These are phyloP conservation scores for Yoshiicerus persimilis DNA, from an alignment of 1,140 invertebrate species.

Conservation along the genomic window DNA sequence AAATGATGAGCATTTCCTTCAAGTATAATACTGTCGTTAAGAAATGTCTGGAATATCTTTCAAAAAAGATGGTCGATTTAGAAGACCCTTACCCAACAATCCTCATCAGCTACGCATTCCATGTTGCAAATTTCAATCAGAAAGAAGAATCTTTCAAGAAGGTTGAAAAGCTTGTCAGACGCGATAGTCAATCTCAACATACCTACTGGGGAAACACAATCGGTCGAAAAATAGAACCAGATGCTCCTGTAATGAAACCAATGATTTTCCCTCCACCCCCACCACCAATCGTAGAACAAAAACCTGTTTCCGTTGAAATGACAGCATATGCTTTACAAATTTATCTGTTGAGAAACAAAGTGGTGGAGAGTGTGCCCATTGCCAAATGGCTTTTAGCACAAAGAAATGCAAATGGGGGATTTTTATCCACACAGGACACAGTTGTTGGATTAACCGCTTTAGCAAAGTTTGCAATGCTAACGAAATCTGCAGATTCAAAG, in stretches of 20 bases:
- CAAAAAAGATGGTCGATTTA: conserved; percentile 48
- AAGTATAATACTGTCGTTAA: not conserved
- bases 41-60: not conserved
- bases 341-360: not conserved
- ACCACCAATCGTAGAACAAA: conserved; percentile 45
- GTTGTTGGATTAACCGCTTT: conserved; percentile 28
- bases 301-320: conserved; percentile 79
- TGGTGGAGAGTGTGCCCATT: conserved; percentile 66
- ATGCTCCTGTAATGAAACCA: conserved; percentile 75
- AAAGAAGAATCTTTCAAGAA: conserved; percentile 65
- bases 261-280: conserved; percentile 64
- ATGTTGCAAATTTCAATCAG: conserved; percentile 69
- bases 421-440: conserved; percentile 69
- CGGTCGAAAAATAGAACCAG: conserved; percentile 62
- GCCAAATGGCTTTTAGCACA: conserved; percentile 81
- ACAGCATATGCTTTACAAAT: conserved; percentile 67
- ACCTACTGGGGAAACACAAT: not conserved
- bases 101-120: conserved; percentile 72
- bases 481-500: not conserved
- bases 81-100: conserved; percentile 76
- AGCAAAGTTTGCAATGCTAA: not conserved
- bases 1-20: not conserved
- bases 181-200: not conserved
- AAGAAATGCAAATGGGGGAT: conserved; percentile 77
- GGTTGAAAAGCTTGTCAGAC: conserved; percentile 59